phyloP scores from a whole-genome alignment of 2,888 invertebrate species.

The Patella pellucida region DNA sequence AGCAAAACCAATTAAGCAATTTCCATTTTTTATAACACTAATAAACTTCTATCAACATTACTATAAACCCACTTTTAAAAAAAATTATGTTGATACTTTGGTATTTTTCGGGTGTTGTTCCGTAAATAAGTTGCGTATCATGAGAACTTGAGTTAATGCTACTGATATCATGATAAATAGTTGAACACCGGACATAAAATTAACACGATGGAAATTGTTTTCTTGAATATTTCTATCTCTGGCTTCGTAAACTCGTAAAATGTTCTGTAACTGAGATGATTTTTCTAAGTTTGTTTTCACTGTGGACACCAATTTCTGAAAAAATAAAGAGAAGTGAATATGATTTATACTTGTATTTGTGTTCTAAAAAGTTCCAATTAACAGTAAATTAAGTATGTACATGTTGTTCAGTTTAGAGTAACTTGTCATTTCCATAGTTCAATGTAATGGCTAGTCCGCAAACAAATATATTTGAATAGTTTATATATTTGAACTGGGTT shows the following conservation, averaged over 20 bases:
- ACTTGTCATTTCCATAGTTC: not conserved
- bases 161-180: conserved; percentile 81
- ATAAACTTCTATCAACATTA: too few relatives aligned
- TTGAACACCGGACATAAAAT: conserved; percentile 80
- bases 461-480: not conserved
- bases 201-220: conserved; percentile 85
- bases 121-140: conserved; percentile 86
- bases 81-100: not conserved
- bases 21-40: too few relatives aligned
- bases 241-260: conserved; percentile 82
- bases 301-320: conserved; percentile 77
- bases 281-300: conserved; percentile 73
- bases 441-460: not conserved
- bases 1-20: too few relatives aligned
- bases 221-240: conserved; percentile 87
- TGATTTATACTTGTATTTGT: not conserved
- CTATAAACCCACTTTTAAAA: too few relatives aligned
- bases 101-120: conserved; percentile 57
- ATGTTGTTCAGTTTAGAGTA: not conserved
- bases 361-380: not conserved
- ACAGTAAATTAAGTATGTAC: conserved; percentile 9
- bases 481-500: not conserved
- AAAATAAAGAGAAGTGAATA: conserved; percentile 49
- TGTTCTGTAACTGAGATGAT: conserved; percentile 65
- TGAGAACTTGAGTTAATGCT: conserved; percentile 79